Base-by-base conservation (phyloP, 1,140 invertebrate genomes). In the Drosophila ananassae region DNA sequence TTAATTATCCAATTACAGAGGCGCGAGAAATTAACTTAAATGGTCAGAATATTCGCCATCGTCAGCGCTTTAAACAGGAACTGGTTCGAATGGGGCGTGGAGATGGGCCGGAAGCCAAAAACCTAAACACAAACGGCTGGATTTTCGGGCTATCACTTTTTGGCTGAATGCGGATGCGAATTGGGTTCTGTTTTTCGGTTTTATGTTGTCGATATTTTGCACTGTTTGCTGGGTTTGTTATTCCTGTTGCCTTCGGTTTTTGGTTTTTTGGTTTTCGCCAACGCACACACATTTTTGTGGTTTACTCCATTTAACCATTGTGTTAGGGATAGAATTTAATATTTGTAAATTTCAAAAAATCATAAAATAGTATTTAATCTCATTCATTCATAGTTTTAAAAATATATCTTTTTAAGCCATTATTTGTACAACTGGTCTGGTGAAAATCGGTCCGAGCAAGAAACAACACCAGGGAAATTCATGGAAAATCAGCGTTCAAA, bases 1-100 rank as follows among this genome's bases (percentile, higher is more conserved):
- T 85, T 80, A 85, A 85, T 85, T 87, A 85, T 85, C 81, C 82
- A 85, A 85, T 85, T 85, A 85, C 63, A 59, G 50, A 30, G 32
- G 30, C 66, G 73, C 63, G 74, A 62, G 51, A 83, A 87, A 89
- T 69, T 68, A 61, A 76, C 54, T 73, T 59, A 44, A 80, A 87
- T 60, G 63, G 48, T 44, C 12, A 66, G 82, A 82, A 79, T 69
- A 62, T 77, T 66, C 63, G 25, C 52, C 52, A 73, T 37, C 41
- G 41, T 56, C 13, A 62, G 60, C 67, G 52, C 57, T 82, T 81
- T 75, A 58, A 75, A 47, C 44, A 58, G 22, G n/a, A 53, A 73
- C 6, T 25, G 17, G 25, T 37, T 9, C 24, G 44, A 71, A 44
- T 22, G 13, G 37, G 30, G 56, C 34, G 39, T 13, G 39, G 12